These are phyloP conservation scores for Aphodius granarius DNA, from an alignment of 2,888 invertebrate species.

Conservation along the genomic window DNA sequence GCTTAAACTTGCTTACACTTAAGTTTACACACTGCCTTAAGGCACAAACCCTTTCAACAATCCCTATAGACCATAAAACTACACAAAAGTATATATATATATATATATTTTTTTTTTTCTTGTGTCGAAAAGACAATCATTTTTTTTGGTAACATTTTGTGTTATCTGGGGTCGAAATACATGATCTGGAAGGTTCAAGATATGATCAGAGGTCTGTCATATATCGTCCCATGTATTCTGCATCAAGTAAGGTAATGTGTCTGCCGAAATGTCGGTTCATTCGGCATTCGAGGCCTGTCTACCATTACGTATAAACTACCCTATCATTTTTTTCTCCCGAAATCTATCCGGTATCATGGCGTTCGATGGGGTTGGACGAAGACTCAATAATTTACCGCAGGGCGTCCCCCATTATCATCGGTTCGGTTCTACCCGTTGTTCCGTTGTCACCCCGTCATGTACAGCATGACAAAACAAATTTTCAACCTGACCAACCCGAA, in stretches of 20 bases:
- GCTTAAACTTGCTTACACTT: not conserved
- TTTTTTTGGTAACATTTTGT: not conserved
- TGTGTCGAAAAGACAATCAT: not conserved
- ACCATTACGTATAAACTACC: conserved; percentile 33
- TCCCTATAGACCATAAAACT: not conserved
- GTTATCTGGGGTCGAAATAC: not conserved
- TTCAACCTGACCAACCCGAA: not conserved
- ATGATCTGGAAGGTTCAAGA: not conserved
- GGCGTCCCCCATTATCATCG: conserved; percentile 15
- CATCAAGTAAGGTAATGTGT: not conserved
- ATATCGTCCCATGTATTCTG: not conserved
- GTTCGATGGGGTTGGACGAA: not conserved
- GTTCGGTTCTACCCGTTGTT: not conserved
- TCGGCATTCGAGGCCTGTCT: conserved; percentile 28
- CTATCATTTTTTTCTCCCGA: conserved; percentile 26
- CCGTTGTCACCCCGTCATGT: not conserved
- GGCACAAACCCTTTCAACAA: not conserved
- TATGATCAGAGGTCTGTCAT: not conserved
- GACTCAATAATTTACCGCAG: conserved; percentile 17
- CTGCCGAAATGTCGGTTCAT: conserved; percentile 31
- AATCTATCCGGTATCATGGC: conserved; percentile 9
- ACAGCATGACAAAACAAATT: not conserved
- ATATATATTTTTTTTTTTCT: too few species aligned
- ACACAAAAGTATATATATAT: not conserved
- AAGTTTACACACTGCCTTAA: not conserved